Percentiles rank a stretch among this genome's conserved stretches.
These are phyloP conservation scores for Diplosoma virens DNA, from an alignment of 23 tunicate genomes.

Conservation along the genomic window DNA sequence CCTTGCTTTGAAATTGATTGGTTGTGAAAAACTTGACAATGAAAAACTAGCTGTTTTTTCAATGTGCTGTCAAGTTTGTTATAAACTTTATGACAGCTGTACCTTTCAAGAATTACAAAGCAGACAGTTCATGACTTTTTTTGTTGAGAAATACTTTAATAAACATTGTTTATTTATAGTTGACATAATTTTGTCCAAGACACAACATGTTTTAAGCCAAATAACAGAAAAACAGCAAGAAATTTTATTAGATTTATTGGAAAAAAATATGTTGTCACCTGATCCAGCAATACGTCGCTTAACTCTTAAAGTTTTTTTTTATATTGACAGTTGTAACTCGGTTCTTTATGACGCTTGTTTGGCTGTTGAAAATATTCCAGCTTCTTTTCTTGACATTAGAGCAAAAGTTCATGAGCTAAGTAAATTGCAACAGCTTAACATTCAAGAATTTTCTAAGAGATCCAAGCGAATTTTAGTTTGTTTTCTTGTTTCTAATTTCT, in stretches of 20 bases:
- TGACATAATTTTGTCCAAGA: not conserved
- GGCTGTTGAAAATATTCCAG: conserved; percentile 37
- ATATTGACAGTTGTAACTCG: conserved; percentile 20
- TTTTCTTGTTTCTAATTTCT: conserved; percentile 53
- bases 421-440: conserved; percentile 32
- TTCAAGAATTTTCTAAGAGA: not conserved
- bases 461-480: conserved; percentile 40
- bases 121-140: not conserved
- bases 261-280: conserved; percentile 27
- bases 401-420: conserved; percentile 32
- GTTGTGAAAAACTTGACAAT: not conserved
- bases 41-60: conserved; percentile 6
- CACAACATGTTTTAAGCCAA: too few relatives aligned
- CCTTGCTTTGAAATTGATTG: not conserved
- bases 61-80: not conserved
- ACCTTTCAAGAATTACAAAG: not conserved
- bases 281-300: conserved; percentile 1
- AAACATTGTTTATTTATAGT: not conserved
- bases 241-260: not conserved
- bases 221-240: conserved; percentile 3
- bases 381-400: conserved; percentile 44
- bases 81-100: not conserved
- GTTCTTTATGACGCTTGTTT: conserved; percentile 20
- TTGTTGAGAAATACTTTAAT: not conserved
- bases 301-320: conserved; percentile 20